Conservation (phyloP, 1,140 invertebrate species). For the Phenacoccus solenopsis region DNA sequence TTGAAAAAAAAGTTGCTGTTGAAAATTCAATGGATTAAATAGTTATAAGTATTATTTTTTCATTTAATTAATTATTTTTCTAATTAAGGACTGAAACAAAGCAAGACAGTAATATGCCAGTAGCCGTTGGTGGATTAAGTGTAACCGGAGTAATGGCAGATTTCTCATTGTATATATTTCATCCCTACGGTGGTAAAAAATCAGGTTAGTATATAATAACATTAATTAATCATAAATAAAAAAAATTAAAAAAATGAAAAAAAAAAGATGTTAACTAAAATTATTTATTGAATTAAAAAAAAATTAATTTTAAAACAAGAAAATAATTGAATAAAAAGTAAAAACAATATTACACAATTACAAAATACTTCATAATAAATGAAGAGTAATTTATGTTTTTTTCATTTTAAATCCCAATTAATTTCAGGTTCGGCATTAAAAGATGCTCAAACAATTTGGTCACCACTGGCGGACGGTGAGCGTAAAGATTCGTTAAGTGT, state of each 20-base stretch:
- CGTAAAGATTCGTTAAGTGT: constrained; percentile 90
- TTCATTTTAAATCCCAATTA: too few relatives aligned
- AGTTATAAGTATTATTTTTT: too few relatives aligned
- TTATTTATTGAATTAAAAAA: background rate
- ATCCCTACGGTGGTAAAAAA: constrained; percentile 89
- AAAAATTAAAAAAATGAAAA: background rate
- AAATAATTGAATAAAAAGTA: too few relatives aligned
- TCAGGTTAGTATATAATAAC: too few relatives aligned
- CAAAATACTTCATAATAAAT: too few relatives aligned
- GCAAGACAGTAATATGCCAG: constrained; percentile 29
- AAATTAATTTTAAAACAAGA: too few relatives aligned
- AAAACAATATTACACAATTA: too few relatives aligned
- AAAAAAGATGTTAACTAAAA: background rate
- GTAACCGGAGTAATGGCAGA: constrained; percentile 89
- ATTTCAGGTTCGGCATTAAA: constrained; percentile 37
- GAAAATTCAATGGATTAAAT: too few relatives aligned
- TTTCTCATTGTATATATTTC: constrained; percentile 95
- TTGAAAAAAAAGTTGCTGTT: too few relatives aligned
- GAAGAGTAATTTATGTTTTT: too few relatives aligned
- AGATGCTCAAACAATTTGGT: constrained; percentile 58
- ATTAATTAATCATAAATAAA: background rate
- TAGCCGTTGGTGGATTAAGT: constrained; percentile 72
- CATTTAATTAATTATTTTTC: too few relatives aligned
- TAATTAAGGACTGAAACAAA: constrained; percentile 23
- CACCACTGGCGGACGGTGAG: constrained; percentile 72